Base-by-base conservation (phyloP, 2,888 invertebrate species). In the Cremastinae sp. region DNA sequence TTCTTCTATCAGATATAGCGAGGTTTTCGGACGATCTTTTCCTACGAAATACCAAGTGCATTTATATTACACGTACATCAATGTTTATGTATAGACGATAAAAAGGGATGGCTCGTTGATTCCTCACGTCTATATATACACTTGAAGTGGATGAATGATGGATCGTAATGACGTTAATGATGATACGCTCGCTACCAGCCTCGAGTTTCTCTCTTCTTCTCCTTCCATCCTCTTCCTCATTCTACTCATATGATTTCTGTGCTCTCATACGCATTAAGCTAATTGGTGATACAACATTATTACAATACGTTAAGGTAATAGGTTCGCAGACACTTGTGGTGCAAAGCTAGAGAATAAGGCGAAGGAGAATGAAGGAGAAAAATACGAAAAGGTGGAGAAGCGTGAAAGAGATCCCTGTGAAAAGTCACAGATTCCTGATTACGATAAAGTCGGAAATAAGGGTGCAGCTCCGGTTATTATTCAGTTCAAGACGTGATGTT, bases 251-350 rank as follows among this genome's bases (percentile, higher is more conserved):
- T 28, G 28, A 28, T 28, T 28, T 28, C 28, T 28, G 28, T 5
- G 28, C 47, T 41, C 28, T 22, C 53, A 12, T 53, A 70, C 62
- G 69, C 80, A 81, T 81, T 81, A 81, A 78, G 78, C 83, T 85
- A 85, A 85, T 85, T 86, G 86, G 83, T 80, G 84, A 79, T 84
- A 84, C 85, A 85, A 83, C 85, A 86, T 86, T 86, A 87, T 87
- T 87, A 86, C 85, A 83, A 81, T 78, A 83, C 86, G 83, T 85
- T 83, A 85, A 79, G 84, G 83, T 86, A 87, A 87, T 86, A 84
- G 78, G 72, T 69, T 68, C 55, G 66, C 55, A 59, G 65, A 71
- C 65, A 58, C 70, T 43, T 22, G 18, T 3, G 59, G 59, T 43
- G 20, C 45, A 66, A 16, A 16, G 16, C 0, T 47, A 16, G 45